Evolutionary conservation across 2,888 invertebrate species (phyloP).

Genomic region (Mesorhabditis belari): DNA sequence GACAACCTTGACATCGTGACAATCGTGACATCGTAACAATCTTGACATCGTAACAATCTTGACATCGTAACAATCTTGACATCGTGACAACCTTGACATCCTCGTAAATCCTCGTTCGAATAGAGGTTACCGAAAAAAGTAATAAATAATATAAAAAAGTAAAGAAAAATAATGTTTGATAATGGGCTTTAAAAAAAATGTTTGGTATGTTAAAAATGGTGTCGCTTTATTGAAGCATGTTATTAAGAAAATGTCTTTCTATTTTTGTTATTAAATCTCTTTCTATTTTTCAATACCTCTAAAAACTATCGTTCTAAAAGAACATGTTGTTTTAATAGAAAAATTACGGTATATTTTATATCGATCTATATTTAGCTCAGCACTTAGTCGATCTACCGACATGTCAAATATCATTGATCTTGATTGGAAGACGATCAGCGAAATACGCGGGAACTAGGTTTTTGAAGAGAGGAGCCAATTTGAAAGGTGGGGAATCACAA

Average conservation of each 20-base stretch:
- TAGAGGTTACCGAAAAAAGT: no score
- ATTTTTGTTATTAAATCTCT: neutral
- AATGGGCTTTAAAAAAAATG: no score
- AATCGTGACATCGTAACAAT: no score
- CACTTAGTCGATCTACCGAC: constrained; percentile 42
- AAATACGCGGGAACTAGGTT: constrained; percentile 94
- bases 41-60: no score
- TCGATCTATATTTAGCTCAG: constrained; percentile 26
- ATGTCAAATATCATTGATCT: constrained; percentile 36
- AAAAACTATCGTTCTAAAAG: neutral
- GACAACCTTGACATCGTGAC: no score
- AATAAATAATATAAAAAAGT: no score
- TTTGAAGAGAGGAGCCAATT: constrained; percentile 89
- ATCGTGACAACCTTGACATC: no score
- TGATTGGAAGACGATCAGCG: constrained; percentile 67
- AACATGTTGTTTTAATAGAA: neutral
- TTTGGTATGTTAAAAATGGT: no score
- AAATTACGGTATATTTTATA: neutral
- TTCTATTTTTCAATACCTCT: neutral
- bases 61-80: no score
- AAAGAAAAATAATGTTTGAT: no score
- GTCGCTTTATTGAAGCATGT: no score
- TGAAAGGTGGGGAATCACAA: constrained; percentile 64
- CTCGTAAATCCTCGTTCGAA: no score
- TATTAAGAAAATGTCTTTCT: neutral